phyloP scores from a whole-genome alignment of 2,888 invertebrate genomes.

The Sesia bembeciformis region DNA sequence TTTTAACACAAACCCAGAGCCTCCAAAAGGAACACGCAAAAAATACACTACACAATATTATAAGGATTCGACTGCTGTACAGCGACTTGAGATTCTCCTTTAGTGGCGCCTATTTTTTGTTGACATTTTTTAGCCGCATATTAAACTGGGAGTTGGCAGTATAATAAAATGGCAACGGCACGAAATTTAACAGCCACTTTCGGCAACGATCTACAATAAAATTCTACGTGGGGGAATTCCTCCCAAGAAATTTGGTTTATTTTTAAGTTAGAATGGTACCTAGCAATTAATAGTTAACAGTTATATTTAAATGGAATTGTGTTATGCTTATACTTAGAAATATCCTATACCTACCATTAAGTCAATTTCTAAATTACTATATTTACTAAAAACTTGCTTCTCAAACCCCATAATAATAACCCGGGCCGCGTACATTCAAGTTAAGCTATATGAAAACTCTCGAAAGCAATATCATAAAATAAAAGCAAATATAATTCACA shows the following conservation, averaged over 20 bases:
- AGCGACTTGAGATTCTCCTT: constrained; percentile 36
- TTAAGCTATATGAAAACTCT: background rate
- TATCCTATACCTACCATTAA: too few relatives aligned
- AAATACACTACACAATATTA: constrained; percentile 60
- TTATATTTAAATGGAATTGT: too few relatives aligned
- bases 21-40: constrained; percentile 56
- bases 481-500: constrained; percentile 24
- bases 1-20: constrained; percentile 65
- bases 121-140: constrained; percentile 55
- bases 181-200: constrained; percentile 61
- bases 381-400: too few relatives aligned
- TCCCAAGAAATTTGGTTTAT: constrained; percentile 5
- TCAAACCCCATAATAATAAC: too few relatives aligned
- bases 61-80: constrained; percentile 49
- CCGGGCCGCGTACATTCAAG: too few relatives aligned
- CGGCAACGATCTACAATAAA: constrained; percentile 41
- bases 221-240: constrained; percentile 33
- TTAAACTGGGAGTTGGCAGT: constrained; percentile 52
- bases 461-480: background rate
- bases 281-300: too few relatives aligned
- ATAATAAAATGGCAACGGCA: constrained; percentile 66
- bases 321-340: too few relatives aligned
- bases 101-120: constrained; percentile 72
- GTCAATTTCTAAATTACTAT: too few relatives aligned
- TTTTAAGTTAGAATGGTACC: background rate